Base-by-base conservation (phyloP, 1,140 invertebrate species). In the Penaeus indicus region DNA sequence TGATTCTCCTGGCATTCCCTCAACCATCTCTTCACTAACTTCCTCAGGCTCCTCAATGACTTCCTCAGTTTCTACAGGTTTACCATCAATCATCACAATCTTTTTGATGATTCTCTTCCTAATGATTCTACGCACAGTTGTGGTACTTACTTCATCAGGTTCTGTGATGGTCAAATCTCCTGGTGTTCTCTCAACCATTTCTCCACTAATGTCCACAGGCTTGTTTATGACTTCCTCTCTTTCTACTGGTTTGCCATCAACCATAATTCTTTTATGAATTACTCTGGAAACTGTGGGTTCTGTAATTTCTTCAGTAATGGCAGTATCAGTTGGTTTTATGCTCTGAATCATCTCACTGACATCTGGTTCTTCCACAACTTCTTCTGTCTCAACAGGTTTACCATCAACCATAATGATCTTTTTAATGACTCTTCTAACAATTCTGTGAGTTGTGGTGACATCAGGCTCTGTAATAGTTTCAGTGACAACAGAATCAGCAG, bases 311-410 rank as follows among this genome's bases (percentile, higher is more conserved):
- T 85, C 84, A 75, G 61, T 61, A 38, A 32, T 19, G 38, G 4
- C 10, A 0, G 22, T 21, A 11, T 11, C 61, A 60, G 38, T 38
- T 38, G 38, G 38, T 38, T 38, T 38, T 38, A 5, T 38, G 38
- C 11, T 38, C 8, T 19, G 69, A 32, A 18, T 85, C 72, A 27
- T 22, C 21, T 60, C 81, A 61, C 62, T 18, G 11, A 42, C 77
- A 42, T 87, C 85, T 25, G 85, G 78, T 54, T 81, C 85, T 69
- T 87, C 85, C 54, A 87, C 62, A 47, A 87, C 85, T 61, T 81
- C 78, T 75, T 85, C 67, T 47, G 83, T 72, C 27, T 85, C 83
- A 19, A 85, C 67, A 69, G 63, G 63, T 22, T 86, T 84, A 64
- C 85, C 75, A 86, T 86, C 77, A 64, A 78, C 61, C 10, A 78